Evolutionary conservation across 2,888 invertebrate genomes (phyloP), one percentile per base, ranked within the genome.

Genomic region (Tupiocoris notatus): DNA sequence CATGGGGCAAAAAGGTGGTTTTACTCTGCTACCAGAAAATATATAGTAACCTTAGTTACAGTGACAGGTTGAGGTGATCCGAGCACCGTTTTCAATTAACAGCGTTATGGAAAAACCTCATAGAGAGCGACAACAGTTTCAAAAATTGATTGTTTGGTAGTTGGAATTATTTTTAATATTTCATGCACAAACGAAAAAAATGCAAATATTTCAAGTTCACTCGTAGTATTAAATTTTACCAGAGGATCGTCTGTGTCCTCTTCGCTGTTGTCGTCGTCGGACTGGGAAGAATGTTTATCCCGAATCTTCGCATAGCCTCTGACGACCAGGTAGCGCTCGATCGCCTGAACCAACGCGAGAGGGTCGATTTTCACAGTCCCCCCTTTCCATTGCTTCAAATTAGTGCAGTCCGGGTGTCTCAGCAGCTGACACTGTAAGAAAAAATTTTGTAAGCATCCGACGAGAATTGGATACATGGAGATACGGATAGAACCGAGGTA

Each of bases 281-380:
- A 95, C 83, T 94, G 94, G 81, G 90, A 90, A 66, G 86, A 85
- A 81, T 88, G 88, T 81, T 86, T 84, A 12, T 89, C 90, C 74
- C 93, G 89, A 80, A 94, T 89, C 80, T 92, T 89, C 39, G 95
- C 95, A 85, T 95, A 96, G 20, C 97, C 97, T 79, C 97, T 90
- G 80, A 96, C 94, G 79, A 98, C 93, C 80, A 98, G 87, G 85
- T 98, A 98, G 1, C 94, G 89, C 86, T 99, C 98, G 82, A 99
- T 98, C 78, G 98, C 98, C 85, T 98, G 97, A n/a, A 99, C 97
- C 84, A 98, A 89, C 78, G 98, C 98, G 82, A 99, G 87, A 6
- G 98, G 98, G 87, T 99, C 98, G 82, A 99, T 97, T 87, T 98
- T 96, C 6, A 98, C 97, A 77, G 96, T 96, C 79, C 98, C 98